These are phyloP conservation scores for Astropecten irregularis DNA, from an alignment of 53 echinoderm and acorn worm species.

Conservation along the genomic window DNA sequence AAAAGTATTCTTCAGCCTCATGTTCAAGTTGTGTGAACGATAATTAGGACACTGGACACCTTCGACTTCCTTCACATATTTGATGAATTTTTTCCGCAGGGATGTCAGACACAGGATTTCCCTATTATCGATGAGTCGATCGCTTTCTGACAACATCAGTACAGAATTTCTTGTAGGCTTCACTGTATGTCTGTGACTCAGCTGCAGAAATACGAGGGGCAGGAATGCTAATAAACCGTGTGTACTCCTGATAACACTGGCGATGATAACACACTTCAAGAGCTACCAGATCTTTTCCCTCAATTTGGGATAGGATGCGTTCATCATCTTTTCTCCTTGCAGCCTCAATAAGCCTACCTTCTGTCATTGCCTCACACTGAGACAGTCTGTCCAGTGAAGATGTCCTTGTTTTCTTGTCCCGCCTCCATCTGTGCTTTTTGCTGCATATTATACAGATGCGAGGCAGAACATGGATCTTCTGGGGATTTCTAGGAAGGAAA, in stretches of 20 bases:
- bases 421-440: no score
- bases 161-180: conserved; percentile 21
- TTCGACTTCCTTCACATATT: conserved; percentile 13
- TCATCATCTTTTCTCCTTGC: no score
- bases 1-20: conserved; percentile 28
- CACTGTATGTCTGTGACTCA: not conserved
- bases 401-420: no score
- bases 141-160: not conserved
- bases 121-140: conserved; percentile 8
- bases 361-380: no score
- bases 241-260: no score
- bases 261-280: not conserved
- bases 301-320: not conserved
- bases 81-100: conserved; percentile 27
- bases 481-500: no score
- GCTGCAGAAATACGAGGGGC: no score
- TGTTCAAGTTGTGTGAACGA: conserved; percentile 27
- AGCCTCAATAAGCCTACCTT: no score
- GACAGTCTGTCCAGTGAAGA: no score
- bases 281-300: not conserved
- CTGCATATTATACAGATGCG: no score
- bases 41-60: conserved; percentile 37
- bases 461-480: no score
- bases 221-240: no score
- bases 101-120: conserved; percentile 32